Evolutionary conservation across 2,888 invertebrate genomes (phyloP).

Genomic region (Endomychus coccineus): DNA sequence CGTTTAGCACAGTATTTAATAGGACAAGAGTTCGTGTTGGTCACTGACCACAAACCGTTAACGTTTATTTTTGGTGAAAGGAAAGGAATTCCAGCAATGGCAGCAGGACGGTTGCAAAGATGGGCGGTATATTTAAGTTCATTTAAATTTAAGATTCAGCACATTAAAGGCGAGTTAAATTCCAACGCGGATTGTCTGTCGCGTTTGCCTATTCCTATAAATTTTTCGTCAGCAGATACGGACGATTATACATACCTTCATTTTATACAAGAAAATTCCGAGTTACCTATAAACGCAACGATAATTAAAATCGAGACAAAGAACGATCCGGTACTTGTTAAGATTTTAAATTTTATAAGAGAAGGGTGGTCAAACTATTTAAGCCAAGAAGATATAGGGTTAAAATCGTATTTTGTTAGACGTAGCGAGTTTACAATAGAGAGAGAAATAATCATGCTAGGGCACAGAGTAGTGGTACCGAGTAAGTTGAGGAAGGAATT

Average conservation of each 20-base stretch:
- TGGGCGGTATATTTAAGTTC: constrained; percentile 17
- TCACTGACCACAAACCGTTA: constrained; percentile 17
- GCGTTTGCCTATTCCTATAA: constrained; percentile 12
- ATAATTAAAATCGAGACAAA: constrained; percentile 1
- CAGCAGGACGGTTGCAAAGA: constrained; percentile 16
- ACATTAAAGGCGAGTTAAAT: constrained; percentile 15
- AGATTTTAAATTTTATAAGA: constrained; percentile 4
- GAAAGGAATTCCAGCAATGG: constrained; percentile 13
- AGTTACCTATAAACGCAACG: constrained; percentile 4
- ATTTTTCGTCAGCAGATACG: too few species aligned
- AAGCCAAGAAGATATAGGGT: constrained; percentile 2
- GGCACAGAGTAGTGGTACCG: constrained; percentile 12
- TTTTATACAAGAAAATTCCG: constrained; percentile 6
- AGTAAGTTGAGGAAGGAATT: constrained; percentile 5
- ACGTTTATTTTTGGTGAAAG: constrained; percentile 13
- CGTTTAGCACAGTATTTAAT: constrained; percentile 13
- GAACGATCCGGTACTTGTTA: neutral
- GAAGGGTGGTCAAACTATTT: constrained; percentile 1
- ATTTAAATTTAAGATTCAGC: constrained; percentile 14
- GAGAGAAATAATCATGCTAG: constrained; percentile 10
- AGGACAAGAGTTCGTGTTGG: constrained; percentile 10
- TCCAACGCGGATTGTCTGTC: constrained; percentile 13
- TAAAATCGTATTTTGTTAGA: constrained; percentile 9
- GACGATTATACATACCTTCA: too few species aligned
- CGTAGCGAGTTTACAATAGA: constrained; percentile 10